Base-by-base conservation (phyloP, 2,113 vertebrate species). In the Gavialis gangeticus region DNA sequence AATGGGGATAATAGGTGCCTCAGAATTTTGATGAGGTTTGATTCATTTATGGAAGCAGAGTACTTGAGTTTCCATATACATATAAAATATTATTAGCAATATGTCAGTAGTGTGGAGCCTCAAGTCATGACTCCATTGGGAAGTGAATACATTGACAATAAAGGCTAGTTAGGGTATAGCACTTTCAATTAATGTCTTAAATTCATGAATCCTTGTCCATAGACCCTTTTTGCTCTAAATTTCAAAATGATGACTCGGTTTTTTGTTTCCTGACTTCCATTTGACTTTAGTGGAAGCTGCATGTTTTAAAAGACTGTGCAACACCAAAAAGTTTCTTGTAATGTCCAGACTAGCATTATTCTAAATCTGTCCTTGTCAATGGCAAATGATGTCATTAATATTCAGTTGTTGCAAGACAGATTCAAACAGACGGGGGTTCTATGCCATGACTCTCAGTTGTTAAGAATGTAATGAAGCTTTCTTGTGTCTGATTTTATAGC, bases 401-500 rank as follows among this genome's bases (percentile, higher is more conserved):
- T 96, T 95, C 93, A 91, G 69, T 56, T 93, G 75, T 92, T 95
- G 67, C 90, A 71, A 92, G 86, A 89, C 84, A 85, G 79, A 96
- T 95, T 97, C 94, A 89, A 95, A 91, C 34, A 85, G 63, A 57
- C 73, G 6, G 56, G 34, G 24, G 5, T 86, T 92, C 96, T 84
- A 81, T 86, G 78, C 34, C 80, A 25, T 82, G 30, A 75, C 71
- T 95, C 80, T 92, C 91, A 69, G 71, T 91, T 82, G 91, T 97
- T 97, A 96, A 96, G 93, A 75, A 96, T 95, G 94, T 96, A 96
- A 95, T 97, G 97, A 96, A 96, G 92, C 85, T 90, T 91, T 88
- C 82, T 87, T 59, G 90, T 96, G 95, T 97, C 91, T 96, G 94
- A 95, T 95, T 97, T 94, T 91, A 92, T 96, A 94, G 92, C 0